These are phyloP conservation scores for Villa cingulata DNA, from an alignment of 2,888 invertebrate species.

Conservation along the genomic window DNA sequence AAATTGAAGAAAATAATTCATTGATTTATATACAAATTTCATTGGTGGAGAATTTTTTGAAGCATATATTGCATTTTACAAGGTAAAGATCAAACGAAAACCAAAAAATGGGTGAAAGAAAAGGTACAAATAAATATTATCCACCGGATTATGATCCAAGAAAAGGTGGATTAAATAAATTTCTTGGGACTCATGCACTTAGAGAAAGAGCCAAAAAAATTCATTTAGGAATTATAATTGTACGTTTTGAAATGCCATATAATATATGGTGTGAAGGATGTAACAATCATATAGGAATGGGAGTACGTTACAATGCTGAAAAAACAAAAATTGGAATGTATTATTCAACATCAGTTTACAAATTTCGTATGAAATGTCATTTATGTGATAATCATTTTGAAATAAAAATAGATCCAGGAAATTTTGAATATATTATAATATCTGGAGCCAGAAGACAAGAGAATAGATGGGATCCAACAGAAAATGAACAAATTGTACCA, in stretches of 20 bases:
- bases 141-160: conserved; percentile 97
- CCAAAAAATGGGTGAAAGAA: conserved; percentile 95
- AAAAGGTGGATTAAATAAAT: conserved; percentile 88
- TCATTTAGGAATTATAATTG: conserved; percentile 69
- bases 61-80: too few relatives aligned
- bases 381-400: conserved; percentile 91
- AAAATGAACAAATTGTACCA: conserved; percentile 86
- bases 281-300: conserved; percentile 97
- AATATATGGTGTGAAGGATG: conserved; percentile 99
- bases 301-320: conserved; percentile 92
- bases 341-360: conserved; percentile 92
- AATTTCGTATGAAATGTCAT: conserved; percentile 99
- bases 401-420: conserved; percentile 96
- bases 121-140: conserved; percentile 95
- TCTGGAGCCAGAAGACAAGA: conserved; percentile 94
- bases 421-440: conserved; percentile 90
- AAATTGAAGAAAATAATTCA: too few relatives aligned
- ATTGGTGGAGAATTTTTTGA: too few relatives aligned
- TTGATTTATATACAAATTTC: too few relatives aligned
- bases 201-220: conserved; percentile 93
- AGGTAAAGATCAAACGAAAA: too few relatives aligned
- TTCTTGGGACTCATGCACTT: conserved; percentile 85
- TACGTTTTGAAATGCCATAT: conserved; percentile 97
- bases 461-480: conserved; percentile 93
- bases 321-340: conserved; percentile 94